Base-by-base conservation (phyloP, 2,113 vertebrate species). In the Puffinus mauretanicus region DNA sequence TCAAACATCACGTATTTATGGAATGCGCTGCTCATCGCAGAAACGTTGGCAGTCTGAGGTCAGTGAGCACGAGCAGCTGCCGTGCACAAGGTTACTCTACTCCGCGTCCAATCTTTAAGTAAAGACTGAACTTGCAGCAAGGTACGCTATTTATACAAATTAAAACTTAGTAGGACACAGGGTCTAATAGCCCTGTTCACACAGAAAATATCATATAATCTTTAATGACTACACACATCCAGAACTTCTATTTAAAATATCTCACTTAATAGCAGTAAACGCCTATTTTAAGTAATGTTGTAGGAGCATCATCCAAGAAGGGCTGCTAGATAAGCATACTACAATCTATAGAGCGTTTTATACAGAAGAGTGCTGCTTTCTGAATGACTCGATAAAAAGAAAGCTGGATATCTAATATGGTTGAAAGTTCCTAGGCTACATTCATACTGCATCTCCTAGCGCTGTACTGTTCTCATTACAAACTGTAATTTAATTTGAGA, bases 11-110 rank as follows among this genome's bases (percentile, higher is more conserved):
- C 0, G 0, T 40, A 44, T 52, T 87, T 71, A 34, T 2, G 1
- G 82, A 92, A 38, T 2, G 1, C 1, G 22, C 87, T 42, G 90
- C 88, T 93, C 40, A 24, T 42, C 49, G 18, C 71, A 27, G 82
- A 36, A 86, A 70, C 0, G 0, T 1, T 1, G 16, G 47, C 0
- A 0, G 42, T 19, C 54, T 19, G 8, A 83, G 82, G 65, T 30
- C 84, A 81, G n/a, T 4, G 13, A 66, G 55, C 72, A 70, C 0
- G 0, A 91, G 94, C 57, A 72, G 86, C 82, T 76, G 54, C 67
- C 5, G 2, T 40, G 67, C 64, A 30, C 21, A 9, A 1, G 6
- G 5, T 36, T 46, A 13, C 26, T 44, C 47, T 19, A 14, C 27
- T 40, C 75, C 5, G n/a, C 1, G 25, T 10, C 21, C 58, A 34